phyloP scores from a whole-genome alignment of 2,888 invertebrate genomes.

The Punctoribates punctum region DNA sequence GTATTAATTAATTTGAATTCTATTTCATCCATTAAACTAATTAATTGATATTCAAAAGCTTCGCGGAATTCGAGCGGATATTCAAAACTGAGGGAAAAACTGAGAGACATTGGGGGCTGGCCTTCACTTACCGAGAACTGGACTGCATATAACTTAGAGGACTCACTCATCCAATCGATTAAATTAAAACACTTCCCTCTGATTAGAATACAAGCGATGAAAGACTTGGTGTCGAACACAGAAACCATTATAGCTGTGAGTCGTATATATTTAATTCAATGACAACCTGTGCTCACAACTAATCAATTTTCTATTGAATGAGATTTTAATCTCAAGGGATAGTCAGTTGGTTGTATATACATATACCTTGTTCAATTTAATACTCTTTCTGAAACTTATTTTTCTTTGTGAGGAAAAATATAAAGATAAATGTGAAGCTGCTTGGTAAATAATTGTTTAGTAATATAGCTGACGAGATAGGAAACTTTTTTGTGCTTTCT shows the following conservation, averaged over 20 bases:
- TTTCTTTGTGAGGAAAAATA: no score
- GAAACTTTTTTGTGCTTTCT: no score
- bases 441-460: no score
- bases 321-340: no score
- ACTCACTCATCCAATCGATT: slow-evolving; percentile 18
- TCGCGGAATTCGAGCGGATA: not conserved
- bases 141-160: not conserved
- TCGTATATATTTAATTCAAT: not conserved
- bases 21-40: not conserved
- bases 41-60: not conserved
- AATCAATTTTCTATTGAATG: no score
- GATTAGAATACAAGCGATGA: slow-evolving; percentile 33
- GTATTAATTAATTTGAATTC: not conserved
- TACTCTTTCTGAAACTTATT: no score
- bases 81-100: not conserved
- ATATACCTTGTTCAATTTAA: no score
- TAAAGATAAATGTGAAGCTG: no score
- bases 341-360: no score
- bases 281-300: not conserved
- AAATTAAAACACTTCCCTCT: slow-evolving; percentile 23
- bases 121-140: not conserved
- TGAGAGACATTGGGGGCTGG: not conserved
- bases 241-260: slow-evolving; percentile 27
- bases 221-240: slow-evolving; percentile 5
- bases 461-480: no score